Percentiles rank a stretch among this genome's conserved stretches.
Evolutionary conservation across 2,888 invertebrate genomes (phyloP).

Genomic region (Coelinius sp.): DNA sequence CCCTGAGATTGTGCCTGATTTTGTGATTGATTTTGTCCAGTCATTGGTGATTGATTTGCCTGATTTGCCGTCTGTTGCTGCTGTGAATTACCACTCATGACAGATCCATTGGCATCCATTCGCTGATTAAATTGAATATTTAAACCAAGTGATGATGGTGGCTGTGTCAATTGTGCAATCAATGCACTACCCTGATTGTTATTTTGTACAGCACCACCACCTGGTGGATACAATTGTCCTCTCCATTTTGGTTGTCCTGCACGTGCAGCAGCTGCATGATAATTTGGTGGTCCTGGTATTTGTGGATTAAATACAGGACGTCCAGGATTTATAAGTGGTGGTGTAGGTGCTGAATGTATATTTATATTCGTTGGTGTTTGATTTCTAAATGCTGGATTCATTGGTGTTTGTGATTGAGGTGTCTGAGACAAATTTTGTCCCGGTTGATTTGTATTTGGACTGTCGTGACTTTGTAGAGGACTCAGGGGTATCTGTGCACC

Average conservation of each 20-base stretch:
- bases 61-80: conserved; percentile 60
- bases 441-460: conserved; percentile 71
- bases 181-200: conserved; percentile 73
- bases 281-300: conserved; percentile 72
- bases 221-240: conserved; percentile 62
- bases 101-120: conserved; percentile 41
- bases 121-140: conserved; percentile 72
- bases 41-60: conserved; percentile 47
- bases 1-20: conserved; percentile 61
- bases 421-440: conserved; percentile 62
- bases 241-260: conserved; percentile 59
- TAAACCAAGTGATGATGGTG: conserved; percentile 72
- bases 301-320: conserved; percentile 67
- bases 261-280: conserved; percentile 66
- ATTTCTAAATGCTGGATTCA: conserved; percentile 69
- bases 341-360: conserved; percentile 57
- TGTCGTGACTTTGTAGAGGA: conserved; percentile 74
- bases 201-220: conserved; percentile 55
- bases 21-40: conserved; percentile 52
- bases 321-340: conserved; percentile 62
- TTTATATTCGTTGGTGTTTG: conserved; percentile 61
- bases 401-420: conserved; percentile 65
- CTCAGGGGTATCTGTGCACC: conserved; percentile 72
- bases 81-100: conserved; percentile 51
- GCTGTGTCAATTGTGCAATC: conserved; percentile 75